Conservation (phyloP, 1,140 invertebrate genomes). For the Nasonia vitripennis region DNA sequence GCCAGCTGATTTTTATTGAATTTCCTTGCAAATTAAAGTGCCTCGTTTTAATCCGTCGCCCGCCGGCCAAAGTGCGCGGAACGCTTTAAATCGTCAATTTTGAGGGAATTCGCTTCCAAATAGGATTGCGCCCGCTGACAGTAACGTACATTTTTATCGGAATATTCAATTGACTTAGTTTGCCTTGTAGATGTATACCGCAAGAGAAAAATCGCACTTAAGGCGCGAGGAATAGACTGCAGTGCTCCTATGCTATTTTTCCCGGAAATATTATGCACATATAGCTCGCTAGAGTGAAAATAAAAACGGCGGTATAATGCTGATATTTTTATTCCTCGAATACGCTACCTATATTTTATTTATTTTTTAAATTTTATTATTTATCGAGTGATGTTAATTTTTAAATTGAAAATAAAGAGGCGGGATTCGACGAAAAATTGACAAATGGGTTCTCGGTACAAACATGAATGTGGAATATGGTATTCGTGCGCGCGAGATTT, state of each 20-base stretch:
- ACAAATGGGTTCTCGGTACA: too few relatives aligned
- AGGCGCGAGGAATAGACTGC: background rate
- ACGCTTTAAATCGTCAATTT: slow-evolving; percentile 20
- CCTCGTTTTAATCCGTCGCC: background rate
- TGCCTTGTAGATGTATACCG: background rate
- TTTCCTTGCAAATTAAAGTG: slow-evolving; percentile 35
- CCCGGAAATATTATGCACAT: too few relatives aligned
- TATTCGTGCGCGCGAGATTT: too few relatives aligned
- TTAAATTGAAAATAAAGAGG: too few relatives aligned
- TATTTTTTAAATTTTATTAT: too few relatives aligned
- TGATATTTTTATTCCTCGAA: too few relatives aligned
- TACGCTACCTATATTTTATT: too few relatives aligned
- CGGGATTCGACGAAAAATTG: too few relatives aligned
- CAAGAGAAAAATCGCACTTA: background rate
- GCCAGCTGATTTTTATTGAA: slow-evolving; percentile 22
- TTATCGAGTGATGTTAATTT: too few relatives aligned
- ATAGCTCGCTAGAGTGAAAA: too few relatives aligned
- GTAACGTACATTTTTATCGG: slow-evolving; percentile 9
- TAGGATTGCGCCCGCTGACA: background rate
- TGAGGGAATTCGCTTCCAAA: background rate
- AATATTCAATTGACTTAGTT: slow-evolving; percentile 18
- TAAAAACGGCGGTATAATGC: too few relatives aligned
- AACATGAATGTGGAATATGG: too few relatives aligned
- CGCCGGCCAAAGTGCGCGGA: background rate
- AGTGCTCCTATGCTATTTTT: background rate